Conservation (phyloP, 2,113 vertebrate species). For the Aspiorhynchus laticeps region DNA sequence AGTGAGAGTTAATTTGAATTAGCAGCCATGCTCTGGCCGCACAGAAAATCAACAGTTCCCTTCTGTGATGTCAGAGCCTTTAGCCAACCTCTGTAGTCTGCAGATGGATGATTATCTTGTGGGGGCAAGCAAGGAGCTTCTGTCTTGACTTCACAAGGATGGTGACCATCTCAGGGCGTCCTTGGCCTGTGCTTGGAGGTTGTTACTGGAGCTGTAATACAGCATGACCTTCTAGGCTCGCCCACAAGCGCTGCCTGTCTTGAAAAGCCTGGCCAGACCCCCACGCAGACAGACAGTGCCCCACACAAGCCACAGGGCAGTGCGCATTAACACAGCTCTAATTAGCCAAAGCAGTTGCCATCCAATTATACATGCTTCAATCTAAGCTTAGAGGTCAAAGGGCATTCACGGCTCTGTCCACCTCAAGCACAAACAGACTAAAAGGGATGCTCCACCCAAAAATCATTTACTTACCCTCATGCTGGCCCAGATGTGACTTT, state of each 20-base stretch:
- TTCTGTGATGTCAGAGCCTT: background rate
- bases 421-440: background rate
- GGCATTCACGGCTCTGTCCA: slow-evolving; percentile 57
- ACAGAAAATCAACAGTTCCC: slow-evolving; percentile 32
- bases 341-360: slow-evolving; percentile 77
- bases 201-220: slow-evolving; percentile 25
- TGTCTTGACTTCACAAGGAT: slow-evolving; percentile 61
- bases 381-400: slow-evolving; percentile 72
- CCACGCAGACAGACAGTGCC: slow-evolving; percentile 48
- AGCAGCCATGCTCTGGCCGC: slow-evolving; percentile 71
- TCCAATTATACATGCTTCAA: slow-evolving; percentile 77
- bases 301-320: slow-evolving; percentile 61
- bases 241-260: slow-evolving; percentile 64
- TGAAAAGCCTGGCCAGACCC: slow-evolving; percentile 61
- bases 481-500: background rate
- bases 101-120: slow-evolving; percentile 23
- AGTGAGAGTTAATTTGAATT: slow-evolving; percentile 75
- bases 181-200: slow-evolving; percentile 38
- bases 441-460: background rate
- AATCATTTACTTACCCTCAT: background rate
- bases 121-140: slow-evolving; percentile 49
- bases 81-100: slow-evolving; percentile 48
- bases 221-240: slow-evolving; percentile 62
- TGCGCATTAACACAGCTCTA: slow-evolving; percentile 71
- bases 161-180: slow-evolving; percentile 57